A percentile compares a stretch with the other conserved stretches of the same genome.
Conservation (phyloP, 2,888 invertebrate genomes). For the Lumbricus terrestris region DNA sequence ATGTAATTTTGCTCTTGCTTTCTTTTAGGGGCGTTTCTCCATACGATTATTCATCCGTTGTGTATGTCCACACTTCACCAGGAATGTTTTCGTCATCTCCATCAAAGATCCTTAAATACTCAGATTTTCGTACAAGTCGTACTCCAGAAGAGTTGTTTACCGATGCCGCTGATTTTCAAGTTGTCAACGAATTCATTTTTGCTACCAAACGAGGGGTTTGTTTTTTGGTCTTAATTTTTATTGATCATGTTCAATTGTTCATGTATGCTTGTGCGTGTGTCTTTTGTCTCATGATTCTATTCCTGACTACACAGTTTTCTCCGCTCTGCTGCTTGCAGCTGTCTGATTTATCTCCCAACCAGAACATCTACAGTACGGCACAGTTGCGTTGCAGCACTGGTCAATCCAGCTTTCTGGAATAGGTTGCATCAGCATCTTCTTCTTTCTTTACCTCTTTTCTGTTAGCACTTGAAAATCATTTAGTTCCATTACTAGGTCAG, state of each 20-base stretch:
- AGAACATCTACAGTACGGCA: too few species aligned
- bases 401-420: too few species aligned
- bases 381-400: too few species aligned
- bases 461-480: too few species aligned
- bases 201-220: constrained; percentile 73
- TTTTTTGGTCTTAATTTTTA: constrained; percentile 33
- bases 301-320: too few species aligned
- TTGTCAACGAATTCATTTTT: constrained; percentile 82
- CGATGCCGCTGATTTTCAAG: constrained; percentile 77
- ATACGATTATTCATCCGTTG: background rate
- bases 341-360: too few species aligned
- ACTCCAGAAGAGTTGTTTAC: constrained; percentile 60
- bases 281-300: background rate
- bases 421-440: too few species aligned
- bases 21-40: background rate
- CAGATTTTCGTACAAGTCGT: constrained; percentile 40
- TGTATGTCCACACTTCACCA: background rate
- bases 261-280: background rate
- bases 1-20: background rate
- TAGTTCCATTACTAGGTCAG: too few species aligned
- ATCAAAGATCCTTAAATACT: background rate
- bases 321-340: too few species aligned
- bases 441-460: too few species aligned
- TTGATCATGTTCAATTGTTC: too few species aligned
- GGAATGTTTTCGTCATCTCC: background rate